Conservation (phyloP, 2,888 invertebrate species). For the Dasysyrphus albostriatus region DNA sequence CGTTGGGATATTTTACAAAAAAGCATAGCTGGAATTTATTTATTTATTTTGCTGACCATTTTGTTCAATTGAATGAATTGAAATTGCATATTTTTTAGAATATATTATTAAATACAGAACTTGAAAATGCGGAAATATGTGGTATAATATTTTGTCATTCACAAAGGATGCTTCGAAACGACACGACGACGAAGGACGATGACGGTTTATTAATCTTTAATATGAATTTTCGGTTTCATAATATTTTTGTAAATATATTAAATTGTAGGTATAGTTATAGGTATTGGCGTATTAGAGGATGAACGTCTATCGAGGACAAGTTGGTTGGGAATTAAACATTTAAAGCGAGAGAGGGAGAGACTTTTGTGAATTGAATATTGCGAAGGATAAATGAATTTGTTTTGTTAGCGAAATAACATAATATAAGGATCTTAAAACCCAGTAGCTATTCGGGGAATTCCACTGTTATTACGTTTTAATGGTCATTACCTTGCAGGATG, state of each 20-base stretch:
- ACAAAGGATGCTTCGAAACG: background rate
- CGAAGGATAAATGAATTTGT: conserved; percentile 10
- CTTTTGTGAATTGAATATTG: background rate
- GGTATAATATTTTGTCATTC: conserved; percentile 48
- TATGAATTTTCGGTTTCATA: background rate
- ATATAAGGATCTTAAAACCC: background rate
- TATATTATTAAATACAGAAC: conserved; percentile 16
- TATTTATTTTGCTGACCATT: background rate
- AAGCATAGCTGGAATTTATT: conserved; percentile 4
- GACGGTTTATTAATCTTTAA: conserved; percentile 30
- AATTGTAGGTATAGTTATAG: background rate
- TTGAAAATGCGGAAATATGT: conserved; percentile 39
- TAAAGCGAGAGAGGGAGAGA: background rate
- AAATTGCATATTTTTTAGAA: conserved; percentile 38
- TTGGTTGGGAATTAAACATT: background rate
- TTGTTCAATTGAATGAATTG: conserved; percentile 35
- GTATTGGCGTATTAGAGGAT: background rate
- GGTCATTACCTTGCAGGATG: background rate
- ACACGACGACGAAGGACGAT: background rate
- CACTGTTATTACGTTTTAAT: background rate
- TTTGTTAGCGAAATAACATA: conserved; percentile 6
- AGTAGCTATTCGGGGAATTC: background rate
- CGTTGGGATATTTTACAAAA: conserved; percentile 5
- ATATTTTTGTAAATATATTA: background rate
- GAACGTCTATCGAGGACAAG: background rate